Evolutionary conservation across 2,113 vertebrate species (phyloP), one percentile per base, ranked within the genome.

Genomic region (Apeltes quadracus): DNA sequence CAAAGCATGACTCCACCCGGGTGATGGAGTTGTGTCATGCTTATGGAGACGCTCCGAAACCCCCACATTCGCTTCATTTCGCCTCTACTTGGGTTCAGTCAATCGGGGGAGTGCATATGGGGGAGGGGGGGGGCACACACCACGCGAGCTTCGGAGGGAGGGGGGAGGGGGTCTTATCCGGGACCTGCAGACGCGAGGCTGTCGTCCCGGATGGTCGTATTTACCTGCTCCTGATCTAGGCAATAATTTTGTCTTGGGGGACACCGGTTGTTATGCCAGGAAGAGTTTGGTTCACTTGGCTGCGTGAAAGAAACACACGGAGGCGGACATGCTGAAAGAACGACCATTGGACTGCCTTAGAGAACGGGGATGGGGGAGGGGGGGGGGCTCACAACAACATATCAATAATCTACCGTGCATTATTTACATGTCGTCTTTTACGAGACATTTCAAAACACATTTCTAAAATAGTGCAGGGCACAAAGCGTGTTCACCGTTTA

Each of bases 191-290:
- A 73, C 43, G 1, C 46, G 75, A 78, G 62, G 61, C 38, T 67
- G 75, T 61, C 1, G 51, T 75, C 59, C 61, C 46, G 4, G 65
- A 80, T 78, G 61, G 54, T 80, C 3, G 86, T 90, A 90, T 91
- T 93, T 94, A 94, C 93, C 94, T 94, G 91, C 76, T 88, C 87
- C 83, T 90, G 78, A 90, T 85, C 91, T 92, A 94, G 88, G 92
- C 92, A 93, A 77, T 94, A 92, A 93, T 93, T 94, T 94, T 93
- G 88, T 94, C 94, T 87, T 94, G 93, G 82, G 91, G 91, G 62
- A 66, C 41, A 61, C 89, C 91, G 50, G 91, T 78, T 51, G 92
- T 78, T 86, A 93, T 87, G 61, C 89, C 89, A 32, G 90, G 86
- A 51, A 92, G 82, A 83, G 86, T 89, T 91, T 91, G 93, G 92